phyloP scores from a whole-genome alignment of 2,888 invertebrate genomes.

The Molanna angustata region DNA sequence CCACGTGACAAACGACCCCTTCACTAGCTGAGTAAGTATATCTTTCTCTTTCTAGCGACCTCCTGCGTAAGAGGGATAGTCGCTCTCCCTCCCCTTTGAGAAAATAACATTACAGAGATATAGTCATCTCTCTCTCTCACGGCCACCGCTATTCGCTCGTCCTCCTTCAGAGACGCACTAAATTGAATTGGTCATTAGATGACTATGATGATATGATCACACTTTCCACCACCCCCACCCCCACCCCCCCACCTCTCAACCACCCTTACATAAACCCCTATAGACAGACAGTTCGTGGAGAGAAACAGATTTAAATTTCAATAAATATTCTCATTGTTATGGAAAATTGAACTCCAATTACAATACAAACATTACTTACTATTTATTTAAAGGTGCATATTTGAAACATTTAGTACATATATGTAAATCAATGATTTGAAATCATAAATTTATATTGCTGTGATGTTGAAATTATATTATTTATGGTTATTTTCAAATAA shows the following conservation, averaged over 20 bases:
- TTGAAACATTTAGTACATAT: too few species aligned
- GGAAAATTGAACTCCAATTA: too few species aligned
- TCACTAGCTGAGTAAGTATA: neutral
- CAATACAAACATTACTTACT: too few species aligned
- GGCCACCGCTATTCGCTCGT: conserved; percentile 2
- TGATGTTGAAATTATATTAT: too few species aligned
- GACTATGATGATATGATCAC: conserved; percentile 21
- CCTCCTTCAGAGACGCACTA: conserved; percentile 13
- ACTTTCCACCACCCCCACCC: conserved; percentile 11
- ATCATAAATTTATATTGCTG: too few species aligned
- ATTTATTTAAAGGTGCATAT: too few species aligned
- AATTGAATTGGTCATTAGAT: conserved; percentile 28
- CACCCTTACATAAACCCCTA: too few species aligned
- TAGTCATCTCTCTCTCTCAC: conserved; percentile 14
- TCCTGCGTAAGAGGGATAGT: conserved; percentile 4
- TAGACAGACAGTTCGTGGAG: too few species aligned
- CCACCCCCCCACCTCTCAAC: neutral
- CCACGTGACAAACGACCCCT: conserved; percentile 13
- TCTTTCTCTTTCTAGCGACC: conserved; percentile 8
- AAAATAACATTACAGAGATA: neutral
- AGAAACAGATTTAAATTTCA: too few species aligned
- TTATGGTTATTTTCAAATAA: too few species aligned
- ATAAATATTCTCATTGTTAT: too few species aligned
- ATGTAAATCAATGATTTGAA: too few species aligned
- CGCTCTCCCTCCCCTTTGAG: conserved; percentile 2